A percentile compares a stretch with the other conserved stretches of the same genome.
Conservation (phyloP, 92 coral and sea anemone genomes). For the Desmophyllum pertusum region DNA sequence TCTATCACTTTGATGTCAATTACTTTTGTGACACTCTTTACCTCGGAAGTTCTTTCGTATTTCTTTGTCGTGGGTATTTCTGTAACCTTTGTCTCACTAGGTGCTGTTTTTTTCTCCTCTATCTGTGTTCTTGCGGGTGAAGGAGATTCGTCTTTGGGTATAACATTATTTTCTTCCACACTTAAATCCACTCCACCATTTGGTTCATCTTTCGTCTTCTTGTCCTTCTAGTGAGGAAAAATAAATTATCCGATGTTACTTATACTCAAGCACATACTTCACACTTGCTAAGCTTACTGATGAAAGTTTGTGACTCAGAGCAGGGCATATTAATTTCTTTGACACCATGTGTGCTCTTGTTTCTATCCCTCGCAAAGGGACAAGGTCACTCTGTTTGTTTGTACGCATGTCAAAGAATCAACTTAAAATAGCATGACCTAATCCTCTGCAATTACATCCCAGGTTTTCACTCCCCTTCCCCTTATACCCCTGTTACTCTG, state of each 20-base stretch:
- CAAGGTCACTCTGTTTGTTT: not conserved
- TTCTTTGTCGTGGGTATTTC: not conserved
- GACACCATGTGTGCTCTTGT: not conserved
- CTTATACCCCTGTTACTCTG: not conserved
- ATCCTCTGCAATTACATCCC: not conserved
- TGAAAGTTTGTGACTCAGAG: not conserved
- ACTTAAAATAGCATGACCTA: not conserved
- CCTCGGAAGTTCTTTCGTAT: conserved; percentile 15
- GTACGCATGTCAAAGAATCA: not conserved
- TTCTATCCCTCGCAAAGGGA: not conserved
- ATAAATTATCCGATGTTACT: not conserved
- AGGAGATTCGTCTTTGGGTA: conserved; percentile 10
- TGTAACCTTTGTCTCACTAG: not conserved
- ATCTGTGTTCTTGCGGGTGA: not conserved
- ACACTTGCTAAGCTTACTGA: too few relatives aligned
- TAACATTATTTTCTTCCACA: not conserved
- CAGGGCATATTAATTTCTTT: not conserved
- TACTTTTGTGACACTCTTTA: not conserved
- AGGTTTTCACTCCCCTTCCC: not conserved
- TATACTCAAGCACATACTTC: not conserved
- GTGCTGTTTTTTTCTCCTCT: conserved; percentile 15
- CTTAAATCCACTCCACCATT: conserved; percentile 4
- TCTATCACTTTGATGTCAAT: not conserved
- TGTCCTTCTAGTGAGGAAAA: conserved; percentile 11
- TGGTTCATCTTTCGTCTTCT: conserved; percentile 17